Conservation (phyloP, 2,888 invertebrate genomes). For the Microctonus hyperodae region DNA sequence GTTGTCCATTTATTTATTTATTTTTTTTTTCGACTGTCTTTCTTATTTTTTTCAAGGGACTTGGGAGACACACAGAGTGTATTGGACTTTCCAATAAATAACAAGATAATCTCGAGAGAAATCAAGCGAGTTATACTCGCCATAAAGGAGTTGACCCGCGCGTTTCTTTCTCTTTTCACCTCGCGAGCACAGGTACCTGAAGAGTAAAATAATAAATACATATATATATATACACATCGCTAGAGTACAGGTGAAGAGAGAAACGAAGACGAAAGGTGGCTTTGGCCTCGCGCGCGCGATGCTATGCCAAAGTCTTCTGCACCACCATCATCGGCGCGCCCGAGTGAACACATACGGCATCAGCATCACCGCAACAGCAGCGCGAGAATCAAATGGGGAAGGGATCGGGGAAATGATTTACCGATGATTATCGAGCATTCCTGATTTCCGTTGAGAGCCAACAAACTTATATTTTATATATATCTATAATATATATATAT, state of each 20-base stretch:
- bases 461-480: neutral
- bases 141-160: slow-evolving; percentile 56
- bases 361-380: neutral
- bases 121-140: slow-evolving; percentile 60
- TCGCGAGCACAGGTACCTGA: slow-evolving; percentile 34
- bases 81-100: slow-evolving; percentile 59
- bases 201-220: slow-evolving; percentile 20
- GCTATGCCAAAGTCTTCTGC: slow-evolving; percentile 15
- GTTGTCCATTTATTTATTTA: neutral
- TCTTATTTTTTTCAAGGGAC: slow-evolving; percentile 45
- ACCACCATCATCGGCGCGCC: slow-evolving; percentile 12
- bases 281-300: slow-evolving; percentile 15
- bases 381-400: slow-evolving; percentile 33
- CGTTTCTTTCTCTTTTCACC: neutral
- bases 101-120: slow-evolving; percentile 61
- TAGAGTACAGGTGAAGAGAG: slow-evolving; percentile 32
- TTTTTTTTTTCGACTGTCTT: slow-evolving; percentile 6
- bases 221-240: too few relatives aligned
- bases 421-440: slow-evolving; percentile 55
- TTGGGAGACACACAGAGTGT: slow-evolving; percentile 46
- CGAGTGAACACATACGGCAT: neutral
- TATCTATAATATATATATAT: too few relatives aligned
- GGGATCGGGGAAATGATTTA: slow-evolving; percentile 50
- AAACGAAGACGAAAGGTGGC: slow-evolving; percentile 19
- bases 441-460: slow-evolving; percentile 44